A percentile compares a stretch with the other conserved stretches of the same genome.
phyloP scores from a whole-genome alignment of 2,113 vertebrate species.

The Girardinichthys multiradiatus region DNA sequence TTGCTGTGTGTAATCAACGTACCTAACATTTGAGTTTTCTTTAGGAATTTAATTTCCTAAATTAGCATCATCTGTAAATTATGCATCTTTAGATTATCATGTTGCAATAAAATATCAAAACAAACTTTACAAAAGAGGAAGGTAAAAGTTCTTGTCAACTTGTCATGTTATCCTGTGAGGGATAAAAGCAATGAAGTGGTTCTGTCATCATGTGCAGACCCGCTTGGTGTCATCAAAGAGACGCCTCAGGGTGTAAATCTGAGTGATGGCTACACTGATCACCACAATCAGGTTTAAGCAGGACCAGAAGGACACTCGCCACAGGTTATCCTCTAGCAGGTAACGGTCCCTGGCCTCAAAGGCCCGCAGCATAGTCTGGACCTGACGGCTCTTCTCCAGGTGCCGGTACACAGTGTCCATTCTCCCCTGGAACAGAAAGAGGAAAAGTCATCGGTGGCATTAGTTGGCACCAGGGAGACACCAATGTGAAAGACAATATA shows the following conservation, averaged over 20 bases:
- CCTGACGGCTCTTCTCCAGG: conserved; percentile 83
- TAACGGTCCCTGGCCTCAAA: conserved; percentile 87
- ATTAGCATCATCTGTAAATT: no score
- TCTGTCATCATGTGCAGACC: conserved; percentile 67
- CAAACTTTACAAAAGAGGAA: conserved; percentile 3
- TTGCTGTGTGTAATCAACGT: no score
- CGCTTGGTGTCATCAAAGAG: conserved; percentile 82
- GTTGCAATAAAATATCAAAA: not conserved
- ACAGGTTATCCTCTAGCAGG: conserved; percentile 86
- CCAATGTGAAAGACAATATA: not conserved
- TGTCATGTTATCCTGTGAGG: not conserved
- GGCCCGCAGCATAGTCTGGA: conserved; percentile 79
- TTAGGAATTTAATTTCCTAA: no score
- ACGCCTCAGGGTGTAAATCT: conserved; percentile 84
- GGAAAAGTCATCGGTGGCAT: not conserved
- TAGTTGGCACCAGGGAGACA: not conserved
- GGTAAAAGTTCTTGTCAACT: not conserved
- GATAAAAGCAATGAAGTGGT: not conserved
- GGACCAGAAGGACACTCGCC: conserved; percentile 89
- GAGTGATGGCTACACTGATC: conserved; percentile 79
- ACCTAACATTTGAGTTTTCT: no score
- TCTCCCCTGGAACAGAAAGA: conserved; percentile 68
- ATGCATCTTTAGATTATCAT: not conserved
- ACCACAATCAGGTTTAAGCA: conserved; percentile 82
- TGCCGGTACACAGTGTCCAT: conserved; percentile 79